Conservation (phyloP, 2,888 invertebrate species). For the Pocota personata region DNA sequence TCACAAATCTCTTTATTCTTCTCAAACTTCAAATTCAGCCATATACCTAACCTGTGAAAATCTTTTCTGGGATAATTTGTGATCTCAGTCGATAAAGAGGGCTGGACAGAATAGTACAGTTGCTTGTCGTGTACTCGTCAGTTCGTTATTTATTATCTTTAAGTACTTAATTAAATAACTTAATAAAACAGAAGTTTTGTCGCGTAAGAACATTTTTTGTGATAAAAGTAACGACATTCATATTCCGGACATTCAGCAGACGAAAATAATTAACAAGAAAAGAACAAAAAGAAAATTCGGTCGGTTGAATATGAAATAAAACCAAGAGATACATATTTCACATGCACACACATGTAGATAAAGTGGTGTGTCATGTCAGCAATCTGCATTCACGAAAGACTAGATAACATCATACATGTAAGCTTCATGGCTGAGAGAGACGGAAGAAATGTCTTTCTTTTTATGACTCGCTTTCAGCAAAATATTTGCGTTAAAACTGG, state of each 20-base stretch:
- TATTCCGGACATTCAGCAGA: not conserved
- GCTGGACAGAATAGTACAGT: conserved; percentile 8
- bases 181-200: not conserved
- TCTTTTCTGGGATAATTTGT: conserved; percentile 3
- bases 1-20: not conserved
- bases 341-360: not conserved
- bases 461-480: conserved; percentile 7
- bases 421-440: not conserved
- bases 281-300: not conserved
- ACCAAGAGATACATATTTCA: conserved; percentile 5
- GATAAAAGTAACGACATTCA: not conserved
- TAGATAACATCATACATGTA: conserved; percentile 7
- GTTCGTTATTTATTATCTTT: conserved; percentile 11
- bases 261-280: not conserved
- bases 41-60: not conserved
- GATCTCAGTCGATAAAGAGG: conserved; percentile 33
- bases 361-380: conserved; percentile 14
- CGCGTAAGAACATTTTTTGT: not conserved
- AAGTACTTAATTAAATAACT: conserved; percentile 29
- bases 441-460: not conserved
- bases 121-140: not conserved
- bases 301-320: conserved; percentile 11
- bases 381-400: not conserved
- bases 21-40: not conserved
- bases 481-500: conserved; percentile 33